Conservation (phyloP, 1,140 invertebrate genomes). For the Potamilus streckersoni region DNA sequence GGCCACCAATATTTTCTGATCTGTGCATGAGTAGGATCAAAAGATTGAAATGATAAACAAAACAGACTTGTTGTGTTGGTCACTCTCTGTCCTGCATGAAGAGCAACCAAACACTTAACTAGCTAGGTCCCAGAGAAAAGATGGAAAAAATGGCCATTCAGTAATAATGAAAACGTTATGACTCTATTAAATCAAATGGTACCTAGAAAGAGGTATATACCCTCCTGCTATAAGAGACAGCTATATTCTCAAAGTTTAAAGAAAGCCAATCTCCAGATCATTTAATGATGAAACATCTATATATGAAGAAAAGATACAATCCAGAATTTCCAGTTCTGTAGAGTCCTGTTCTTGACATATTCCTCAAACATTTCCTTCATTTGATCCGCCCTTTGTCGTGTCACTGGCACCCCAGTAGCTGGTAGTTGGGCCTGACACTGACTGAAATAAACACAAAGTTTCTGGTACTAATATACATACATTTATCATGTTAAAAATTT, state of each 20-base stretch:
- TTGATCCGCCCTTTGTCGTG: constrained; percentile 85
- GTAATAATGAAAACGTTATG: too few species aligned
- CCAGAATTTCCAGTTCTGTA: constrained; percentile 98
- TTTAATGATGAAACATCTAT: neutral
- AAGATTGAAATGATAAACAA: too few species aligned
- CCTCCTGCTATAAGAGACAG: neutral
- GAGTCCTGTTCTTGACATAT: constrained; percentile 86
- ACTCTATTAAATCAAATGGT: neutral
- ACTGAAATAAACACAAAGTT: constrained; percentile 45
- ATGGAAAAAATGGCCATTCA: too few species aligned
- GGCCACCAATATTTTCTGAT: too few species aligned
- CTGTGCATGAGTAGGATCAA: too few species aligned
- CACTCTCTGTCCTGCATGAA: too few species aligned
- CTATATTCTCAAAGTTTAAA: neutral
- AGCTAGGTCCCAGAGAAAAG: too few species aligned
- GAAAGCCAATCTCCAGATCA: neutral
- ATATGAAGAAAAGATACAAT: constrained; percentile 79
- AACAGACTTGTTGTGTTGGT: too few species aligned
- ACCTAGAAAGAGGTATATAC: neutral
- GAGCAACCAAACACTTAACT: too few species aligned
- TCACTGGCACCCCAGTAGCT: constrained; percentile 94
- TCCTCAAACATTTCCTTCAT: constrained; percentile 96
- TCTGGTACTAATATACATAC: neutral
- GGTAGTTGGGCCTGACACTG: constrained; percentile 91
- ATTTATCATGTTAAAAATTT: neutral